These are phyloP conservation scores for Drosophila colorata DNA, from an alignment of 2,888 invertebrate genomes.

Conservation along the genomic window DNA sequence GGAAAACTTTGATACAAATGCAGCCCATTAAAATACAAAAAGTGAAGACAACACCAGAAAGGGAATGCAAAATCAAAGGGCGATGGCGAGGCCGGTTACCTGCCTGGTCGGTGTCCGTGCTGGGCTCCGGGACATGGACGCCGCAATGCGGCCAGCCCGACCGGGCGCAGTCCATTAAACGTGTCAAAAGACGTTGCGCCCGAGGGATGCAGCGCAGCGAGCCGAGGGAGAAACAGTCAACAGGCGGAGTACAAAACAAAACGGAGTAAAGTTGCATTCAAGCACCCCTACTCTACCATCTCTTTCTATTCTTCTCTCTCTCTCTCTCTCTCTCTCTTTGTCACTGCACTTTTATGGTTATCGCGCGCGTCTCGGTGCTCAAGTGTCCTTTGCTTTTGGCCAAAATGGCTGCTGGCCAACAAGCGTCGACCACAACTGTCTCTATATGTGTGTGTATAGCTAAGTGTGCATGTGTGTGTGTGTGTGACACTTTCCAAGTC, in stretches of 20 bases:
- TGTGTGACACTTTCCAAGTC: slow-evolving; percentile 43
- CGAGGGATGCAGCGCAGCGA: slow-evolving; percentile 43
- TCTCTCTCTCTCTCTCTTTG: slow-evolving; percentile 26
- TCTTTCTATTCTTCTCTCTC: slow-evolving; percentile 16
- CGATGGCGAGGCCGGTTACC: slow-evolving; percentile 44
- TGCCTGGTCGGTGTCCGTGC: neutral
- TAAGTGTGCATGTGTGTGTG: neutral
- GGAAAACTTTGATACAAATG: slow-evolving; percentile 22
- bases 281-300: slow-evolving; percentile 4
- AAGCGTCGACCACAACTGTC: slow-evolving; percentile 30
- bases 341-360: slow-evolving; percentile 48
- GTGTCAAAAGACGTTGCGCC: slow-evolving; percentile 71
- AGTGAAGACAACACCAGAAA: slow-evolving; percentile 49
- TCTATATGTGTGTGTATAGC: slow-evolving; percentile 2
- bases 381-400: slow-evolving; percentile 52
- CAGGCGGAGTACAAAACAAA: slow-evolving; percentile 30
- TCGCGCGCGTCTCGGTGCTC: slow-evolving; percentile 50
- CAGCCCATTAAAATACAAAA: slow-evolving; percentile 51
- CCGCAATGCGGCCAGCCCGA: slow-evolving; percentile 63
- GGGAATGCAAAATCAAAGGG: slow-evolving; percentile 77
- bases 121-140: neutral
- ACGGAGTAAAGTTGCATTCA: slow-evolving; percentile 40
- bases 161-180: slow-evolving; percentile 68
- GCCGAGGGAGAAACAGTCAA: slow-evolving; percentile 7
- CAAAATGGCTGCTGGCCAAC: slow-evolving; percentile 54